A percentile compares a stretch with the other conserved stretches of the same genome.
Evolutionary conservation across 1,140 invertebrate species (phyloP).

Genomic region (Papilio machaon): DNA sequence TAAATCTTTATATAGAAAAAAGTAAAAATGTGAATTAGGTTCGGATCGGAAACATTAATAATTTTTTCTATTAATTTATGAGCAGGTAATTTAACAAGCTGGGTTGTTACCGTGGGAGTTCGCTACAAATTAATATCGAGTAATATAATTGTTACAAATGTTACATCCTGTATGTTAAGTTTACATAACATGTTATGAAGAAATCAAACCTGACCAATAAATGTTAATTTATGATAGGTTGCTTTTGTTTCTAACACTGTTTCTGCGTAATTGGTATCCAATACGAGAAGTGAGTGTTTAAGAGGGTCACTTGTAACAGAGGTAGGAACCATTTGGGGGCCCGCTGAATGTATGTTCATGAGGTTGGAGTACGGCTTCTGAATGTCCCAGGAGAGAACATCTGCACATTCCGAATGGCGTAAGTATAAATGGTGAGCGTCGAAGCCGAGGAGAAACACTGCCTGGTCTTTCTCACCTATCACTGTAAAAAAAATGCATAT

Average conservation of each 20-base stretch:
- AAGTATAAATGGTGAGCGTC: slow-evolving; percentile 55
- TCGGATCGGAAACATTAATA: not conserved
- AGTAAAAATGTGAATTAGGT: not conserved
- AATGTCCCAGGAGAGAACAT: slow-evolving; percentile 60
- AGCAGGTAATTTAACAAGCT: not conserved
- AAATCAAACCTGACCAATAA: slow-evolving; percentile 47
- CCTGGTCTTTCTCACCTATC: slow-evolving; percentile 53
- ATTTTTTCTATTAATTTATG: not conserved
- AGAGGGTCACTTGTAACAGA: slow-evolving; percentile 52
- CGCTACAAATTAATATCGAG: not conserved
- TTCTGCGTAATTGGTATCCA: slow-evolving; percentile 62
- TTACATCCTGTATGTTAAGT: not conserved
- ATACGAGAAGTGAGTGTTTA: slow-evolving; percentile 48
- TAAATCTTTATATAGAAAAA: not conserved
- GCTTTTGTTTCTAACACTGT: slow-evolving; percentile 48
- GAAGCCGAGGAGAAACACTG: slow-evolving; percentile 54
- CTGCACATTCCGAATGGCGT: slow-evolving; percentile 54
- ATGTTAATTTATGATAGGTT: slow-evolving; percentile 63
- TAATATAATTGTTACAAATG: not conserved
- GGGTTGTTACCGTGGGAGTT: not conserved
- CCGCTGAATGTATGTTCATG: slow-evolving; percentile 55
- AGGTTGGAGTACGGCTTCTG: slow-evolving; percentile 50
- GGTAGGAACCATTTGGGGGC: slow-evolving; percentile 53
- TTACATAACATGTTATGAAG: not conserved
- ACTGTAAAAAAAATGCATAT: slow-evolving; percentile 49